A percentile compares a stretch with the other conserved stretches of the same genome.
phyloP scores from a whole-genome alignment of 2,797 vertebrate species.

The Sebastes oblongus region DNA sequence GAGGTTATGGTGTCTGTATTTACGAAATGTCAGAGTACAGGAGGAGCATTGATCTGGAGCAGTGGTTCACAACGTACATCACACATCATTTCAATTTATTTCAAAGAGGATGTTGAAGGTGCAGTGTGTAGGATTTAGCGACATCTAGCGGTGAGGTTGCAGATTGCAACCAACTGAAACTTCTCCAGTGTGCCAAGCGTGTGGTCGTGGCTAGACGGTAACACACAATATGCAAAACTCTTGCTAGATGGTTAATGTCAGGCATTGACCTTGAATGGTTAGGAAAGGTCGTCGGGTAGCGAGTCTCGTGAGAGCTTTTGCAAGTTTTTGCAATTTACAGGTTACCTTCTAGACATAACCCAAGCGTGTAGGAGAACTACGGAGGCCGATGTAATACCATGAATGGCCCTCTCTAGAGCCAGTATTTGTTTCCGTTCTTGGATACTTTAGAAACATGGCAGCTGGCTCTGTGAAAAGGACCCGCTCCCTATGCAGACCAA shows the following conservation, averaged over 20 bases:
- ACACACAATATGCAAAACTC: too few species aligned
- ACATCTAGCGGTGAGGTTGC: too few species aligned
- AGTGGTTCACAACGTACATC: neutral
- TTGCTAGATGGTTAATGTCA: too few species aligned
- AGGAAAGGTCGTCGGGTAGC: too few species aligned
- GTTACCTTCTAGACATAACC: too few species aligned
- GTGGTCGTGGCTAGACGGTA: too few species aligned
- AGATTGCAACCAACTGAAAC: neutral
- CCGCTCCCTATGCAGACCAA: too few species aligned
- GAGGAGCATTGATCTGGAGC: neutral
- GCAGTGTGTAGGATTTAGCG: neutral
- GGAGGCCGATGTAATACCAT: too few species aligned
- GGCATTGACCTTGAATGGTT: too few species aligned
- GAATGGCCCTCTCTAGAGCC: neutral
- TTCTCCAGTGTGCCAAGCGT: neutral
- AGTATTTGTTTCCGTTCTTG: neutral
- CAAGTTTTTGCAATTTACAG: too few species aligned
- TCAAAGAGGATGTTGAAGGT: neutral
- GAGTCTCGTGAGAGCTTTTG: too few species aligned
- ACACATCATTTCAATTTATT: neutral
- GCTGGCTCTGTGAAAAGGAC: too few species aligned
- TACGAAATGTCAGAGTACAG: neutral
- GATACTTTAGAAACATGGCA: neutral
- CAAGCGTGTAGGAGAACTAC: neutral
- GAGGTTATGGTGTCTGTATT: conserved; percentile 45